phyloP scores from a whole-genome alignment of 2,797 vertebrate genomes.

The Dicrostonyx torquatus region DNA sequence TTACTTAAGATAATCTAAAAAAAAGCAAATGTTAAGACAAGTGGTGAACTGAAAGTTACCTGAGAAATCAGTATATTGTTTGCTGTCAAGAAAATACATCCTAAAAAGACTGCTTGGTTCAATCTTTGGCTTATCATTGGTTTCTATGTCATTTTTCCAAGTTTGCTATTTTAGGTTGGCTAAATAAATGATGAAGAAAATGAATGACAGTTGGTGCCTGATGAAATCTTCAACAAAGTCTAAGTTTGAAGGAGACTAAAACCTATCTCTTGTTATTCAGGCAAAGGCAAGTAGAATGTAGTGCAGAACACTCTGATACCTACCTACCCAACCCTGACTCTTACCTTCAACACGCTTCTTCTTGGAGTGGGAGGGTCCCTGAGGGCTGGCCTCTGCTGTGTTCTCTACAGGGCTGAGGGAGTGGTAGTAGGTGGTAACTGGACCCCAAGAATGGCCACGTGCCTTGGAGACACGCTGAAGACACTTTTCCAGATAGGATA shows the following conservation, averaged over 20 bases:
- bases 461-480: slow-evolving; percentile 40
- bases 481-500: slow-evolving; percentile 77
- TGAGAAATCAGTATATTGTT: not conserved
- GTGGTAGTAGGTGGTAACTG: slow-evolving; percentile 72
- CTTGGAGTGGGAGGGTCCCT: slow-evolving; percentile 64
- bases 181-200: slow-evolving; percentile 42
- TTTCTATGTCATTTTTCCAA: slow-evolving; percentile 52
- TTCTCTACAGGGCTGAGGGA: slow-evolving; percentile 76
- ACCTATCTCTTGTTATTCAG: not conserved
- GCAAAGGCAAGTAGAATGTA: not conserved
- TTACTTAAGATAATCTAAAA: not conserved
- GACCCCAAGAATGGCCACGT: slow-evolving; percentile 49
- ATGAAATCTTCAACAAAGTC: not conserved
- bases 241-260: not conserved
- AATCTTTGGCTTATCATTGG: slow-evolving; percentile 21
- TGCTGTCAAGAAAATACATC: not conserved
- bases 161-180: slow-evolving; percentile 35
- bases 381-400: slow-evolving; percentile 19
- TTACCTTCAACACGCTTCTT: slow-evolving; percentile 75
- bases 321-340: not conserved
- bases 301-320: not conserved
- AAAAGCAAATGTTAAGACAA: not conserved
- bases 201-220: not conserved
- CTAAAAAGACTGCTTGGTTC: slow-evolving; percentile 1
- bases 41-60: not conserved